These are phyloP conservation scores for Cyaniris semiargus DNA, from an alignment of 2,888 invertebrate genomes.

Conservation along the genomic window DNA sequence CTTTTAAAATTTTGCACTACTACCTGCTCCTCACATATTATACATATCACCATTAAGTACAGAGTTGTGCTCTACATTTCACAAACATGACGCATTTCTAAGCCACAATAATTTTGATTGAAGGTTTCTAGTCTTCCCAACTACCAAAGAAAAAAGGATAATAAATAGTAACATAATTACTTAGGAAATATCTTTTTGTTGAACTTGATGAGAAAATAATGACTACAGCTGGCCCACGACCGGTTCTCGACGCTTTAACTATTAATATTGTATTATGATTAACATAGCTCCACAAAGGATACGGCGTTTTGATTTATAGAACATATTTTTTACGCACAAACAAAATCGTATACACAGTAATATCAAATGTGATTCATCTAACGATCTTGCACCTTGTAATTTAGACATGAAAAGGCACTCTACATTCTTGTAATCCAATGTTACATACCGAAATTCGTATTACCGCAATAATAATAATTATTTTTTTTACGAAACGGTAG, in stretches of 20 bases:
- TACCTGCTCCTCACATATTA: too few species aligned
- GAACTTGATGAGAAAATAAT: constrained; percentile 44
- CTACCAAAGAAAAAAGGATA: constrained; percentile 33
- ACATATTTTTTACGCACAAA: constrained; percentile 27
- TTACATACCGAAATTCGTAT: neutral
- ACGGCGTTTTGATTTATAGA: constrained; percentile 31
- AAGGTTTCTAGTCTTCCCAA: constrained; percentile 15
- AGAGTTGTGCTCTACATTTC: neutral
- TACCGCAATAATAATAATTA: neutral
- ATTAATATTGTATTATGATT: constrained; percentile 35
- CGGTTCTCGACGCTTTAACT: constrained; percentile 35
- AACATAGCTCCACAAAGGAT: constrained; percentile 30
- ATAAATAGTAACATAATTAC: constrained; percentile 39
- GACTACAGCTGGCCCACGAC: constrained; percentile 40
- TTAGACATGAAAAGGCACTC: neutral
- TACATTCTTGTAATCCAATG: neutral
- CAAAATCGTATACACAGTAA: constrained; percentile 4
- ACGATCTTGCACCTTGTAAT: neutral
- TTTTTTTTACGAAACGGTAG: neutral
- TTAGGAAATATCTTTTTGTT: constrained; percentile 42
- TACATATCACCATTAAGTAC: neutral
- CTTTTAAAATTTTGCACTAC: too few species aligned
- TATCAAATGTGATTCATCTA: constrained; percentile 17
- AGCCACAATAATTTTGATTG: constrained; percentile 9
- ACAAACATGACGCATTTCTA: neutral